phyloP scores from a whole-genome alignment of 2,113 vertebrate genomes.

The Puma concolor region DNA sequence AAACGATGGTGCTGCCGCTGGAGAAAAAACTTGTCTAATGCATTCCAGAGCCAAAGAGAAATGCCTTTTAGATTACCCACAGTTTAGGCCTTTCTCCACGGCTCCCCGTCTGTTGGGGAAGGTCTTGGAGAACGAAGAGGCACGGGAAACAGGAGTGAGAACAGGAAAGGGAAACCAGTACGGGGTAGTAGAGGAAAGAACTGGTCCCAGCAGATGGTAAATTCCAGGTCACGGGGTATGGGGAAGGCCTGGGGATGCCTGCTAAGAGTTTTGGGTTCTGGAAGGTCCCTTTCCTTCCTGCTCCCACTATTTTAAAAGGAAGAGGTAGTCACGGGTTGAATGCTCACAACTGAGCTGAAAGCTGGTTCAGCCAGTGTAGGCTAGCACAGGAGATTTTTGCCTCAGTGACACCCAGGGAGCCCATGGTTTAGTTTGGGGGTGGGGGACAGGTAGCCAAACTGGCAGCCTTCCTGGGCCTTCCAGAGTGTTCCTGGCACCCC shows the following conservation, averaged over 20 bases:
- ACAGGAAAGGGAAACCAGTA: constrained; percentile 10
- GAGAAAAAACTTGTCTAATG: constrained; percentile 76
- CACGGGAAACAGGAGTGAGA: neutral
- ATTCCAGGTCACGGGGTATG: neutral
- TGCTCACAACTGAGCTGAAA: neutral
- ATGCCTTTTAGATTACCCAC: constrained; percentile 79
- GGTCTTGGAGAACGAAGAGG: constrained; percentile 25
- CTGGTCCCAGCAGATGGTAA: neutral
- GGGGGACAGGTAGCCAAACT: neutral
- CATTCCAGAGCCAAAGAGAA: constrained; percentile 79
- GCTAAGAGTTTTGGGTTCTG: neutral
- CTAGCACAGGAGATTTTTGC: neutral
- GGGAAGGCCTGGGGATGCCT: neutral
- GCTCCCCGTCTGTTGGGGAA: constrained; percentile 61
- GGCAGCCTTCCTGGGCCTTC: neutral
- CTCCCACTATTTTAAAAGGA: neutral
- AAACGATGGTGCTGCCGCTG: constrained; percentile 28
- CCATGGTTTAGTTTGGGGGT: neutral
- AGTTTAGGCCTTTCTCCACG: constrained; percentile 72
- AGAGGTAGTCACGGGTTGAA: neutral
- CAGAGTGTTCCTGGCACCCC: fast-evolving
- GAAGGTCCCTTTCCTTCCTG: neutral
- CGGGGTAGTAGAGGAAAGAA: neutral
- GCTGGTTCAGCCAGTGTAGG: neutral
- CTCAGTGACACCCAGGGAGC: neutral